These are phyloP conservation scores for Dinothrombium tinctorium DNA, from an alignment of 1,140 invertebrate species.

Conservation along the genomic window DNA sequence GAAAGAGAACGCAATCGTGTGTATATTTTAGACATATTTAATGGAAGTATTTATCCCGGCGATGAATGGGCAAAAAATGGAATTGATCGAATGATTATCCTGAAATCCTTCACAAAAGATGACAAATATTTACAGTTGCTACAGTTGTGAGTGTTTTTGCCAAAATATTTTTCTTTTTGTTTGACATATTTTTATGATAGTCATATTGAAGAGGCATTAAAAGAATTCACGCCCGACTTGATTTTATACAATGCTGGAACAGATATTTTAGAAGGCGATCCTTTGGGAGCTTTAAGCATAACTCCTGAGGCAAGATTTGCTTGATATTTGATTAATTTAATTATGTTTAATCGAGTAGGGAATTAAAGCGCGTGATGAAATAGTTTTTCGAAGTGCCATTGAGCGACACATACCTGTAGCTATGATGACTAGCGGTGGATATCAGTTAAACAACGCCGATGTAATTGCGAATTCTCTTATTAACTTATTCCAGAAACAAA, in stretches of 20 bases:
- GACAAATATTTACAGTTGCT: slow-evolving; percentile 41
- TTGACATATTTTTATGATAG: slow-evolving; percentile 15
- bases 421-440: slow-evolving; percentile 46
- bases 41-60: slow-evolving; percentile 49
- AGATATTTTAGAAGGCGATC: slow-evolving; percentile 50
- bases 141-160: slow-evolving; percentile 28
- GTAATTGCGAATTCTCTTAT: not conserved
- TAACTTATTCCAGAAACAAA: not conserved
- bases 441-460: not conserved
- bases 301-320: not conserved
- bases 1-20: slow-evolving; percentile 27
- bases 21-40: slow-evolving; percentile 69
- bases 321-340: not conserved
- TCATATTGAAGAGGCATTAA: slow-evolving; percentile 34
- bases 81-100: slow-evolving; percentile 44
- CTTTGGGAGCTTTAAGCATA: slow-evolving; percentile 30
- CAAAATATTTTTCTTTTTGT: not conserved
- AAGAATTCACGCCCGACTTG: slow-evolving; percentile 49
- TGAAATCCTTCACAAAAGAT: slow-evolving; percentile 38
- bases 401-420: slow-evolving; percentile 43
- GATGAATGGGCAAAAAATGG: slow-evolving; percentile 44
- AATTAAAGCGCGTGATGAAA: slow-evolving; percentile 51
- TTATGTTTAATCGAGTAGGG: slow-evolving; percentile 33
- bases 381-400: slow-evolving; percentile 46
- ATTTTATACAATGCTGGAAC: slow-evolving; percentile 71